Conservation (phyloP, 92 coral and sea anemone species). For the Zoanthus solanderi region DNA sequence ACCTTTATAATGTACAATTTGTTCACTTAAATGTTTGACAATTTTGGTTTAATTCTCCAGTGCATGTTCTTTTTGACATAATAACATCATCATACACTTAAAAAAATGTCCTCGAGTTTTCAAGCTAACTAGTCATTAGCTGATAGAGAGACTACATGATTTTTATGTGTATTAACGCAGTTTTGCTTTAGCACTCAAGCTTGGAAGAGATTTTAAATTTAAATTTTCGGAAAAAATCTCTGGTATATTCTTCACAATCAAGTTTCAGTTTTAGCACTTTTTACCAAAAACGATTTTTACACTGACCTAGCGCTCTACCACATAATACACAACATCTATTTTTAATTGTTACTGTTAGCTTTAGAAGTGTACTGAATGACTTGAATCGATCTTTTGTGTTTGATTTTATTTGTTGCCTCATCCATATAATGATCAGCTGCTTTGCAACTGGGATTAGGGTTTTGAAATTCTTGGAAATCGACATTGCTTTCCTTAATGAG, state of each 20-base stretch:
- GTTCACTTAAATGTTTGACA: too few species aligned
- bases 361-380: neutral
- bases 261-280: neutral
- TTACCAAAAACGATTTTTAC: neutral
- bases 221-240: neutral
- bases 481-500: neutral
- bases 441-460: neutral
- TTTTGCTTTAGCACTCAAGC: neutral
- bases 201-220: neutral
- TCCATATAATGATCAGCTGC: neutral
- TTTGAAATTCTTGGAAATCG: neutral
- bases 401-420: neutral
- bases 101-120: neutral
- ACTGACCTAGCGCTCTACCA: neutral
- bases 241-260: neutral
- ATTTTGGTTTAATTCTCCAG: too few species aligned
- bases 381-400: neutral
- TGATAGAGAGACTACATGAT: neutral
- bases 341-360: neutral
- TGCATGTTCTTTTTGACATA: too few species aligned
- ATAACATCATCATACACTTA: too few species aligned
- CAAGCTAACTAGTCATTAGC: neutral
- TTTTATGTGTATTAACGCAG: neutral
- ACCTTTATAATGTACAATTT: neutral
- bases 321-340: conserved; percentile 4